Evolutionary conservation across 2,888 invertebrate species (phyloP), one percentile per base, ranked within the genome.

Genomic region (Bombyx huttoni): DNA sequence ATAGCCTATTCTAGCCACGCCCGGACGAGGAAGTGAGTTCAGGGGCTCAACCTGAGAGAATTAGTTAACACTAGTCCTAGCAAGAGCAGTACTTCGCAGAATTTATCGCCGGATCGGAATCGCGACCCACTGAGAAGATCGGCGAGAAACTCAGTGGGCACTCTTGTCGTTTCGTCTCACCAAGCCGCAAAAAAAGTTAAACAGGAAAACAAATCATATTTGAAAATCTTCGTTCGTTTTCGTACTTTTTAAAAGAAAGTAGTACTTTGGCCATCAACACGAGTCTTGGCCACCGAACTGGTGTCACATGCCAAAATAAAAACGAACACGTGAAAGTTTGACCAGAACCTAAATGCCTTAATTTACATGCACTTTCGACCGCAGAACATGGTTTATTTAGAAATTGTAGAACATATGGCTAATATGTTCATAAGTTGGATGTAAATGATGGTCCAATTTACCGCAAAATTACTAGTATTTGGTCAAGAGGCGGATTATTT

Each of bases 301-400:
- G 59, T 67, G 64, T 58, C 61, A 56, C 57, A 54, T 51, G 56
- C 60, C 56, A 60, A 59, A 53, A 51, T 46, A 50, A 54, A 60
- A 63, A 62, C 63, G 63, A 49, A 57, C 68, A 68, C 67, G 67
- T 71, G 73, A 68, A 62, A 59, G 60, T 54, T 56, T 70, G 67
- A 68, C 69, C 69, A 60, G 56, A 49, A 54, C 58, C 60, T 64
- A 68, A 73, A 67, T 61, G 62, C 9, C 69, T 72, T 64, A 67
- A 72, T 70, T 63, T 56, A 55, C 61, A 58, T 66, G 63, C 54
- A 53, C 53, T 53, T 33, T 53, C 59, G 57, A 69, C 69, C 66
- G 60, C 70, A 69, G 62, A 58, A 60, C 61, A 61, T 56, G 49
- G 55, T 55, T 61, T 62, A 58, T 59, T 60, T 59, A 61, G 62